Conservation (phyloP, 2,113 vertebrate species). For the Felis catus region F.catus_Fca126_mat1.0 CM031412.1:79964501-79965000, state of each 20-base stretch:
- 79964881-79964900: neutral
- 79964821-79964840: neutral
- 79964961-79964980: neutral
- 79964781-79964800: neutral
- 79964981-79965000: rapidly evolving
- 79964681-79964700: neutral
- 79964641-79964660: neutral
- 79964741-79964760: rapidly evolving
- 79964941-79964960: rapidly evolving
- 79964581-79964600: neutral
- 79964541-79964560: neutral
- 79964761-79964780: neutral
- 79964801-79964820: neutral
- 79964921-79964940: rapidly evolving
- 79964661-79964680: neutral
- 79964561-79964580: neutral
- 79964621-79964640: neutral
- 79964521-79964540: neutral
- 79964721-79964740: no score
- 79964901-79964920: rapidly evolving
- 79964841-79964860: neutral
- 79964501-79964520: neutral
- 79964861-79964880: neutral
- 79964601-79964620: neutral
- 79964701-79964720: neutral